These are phyloP conservation scores for Dascyllus trimaculatus DNA, from an alignment of 2,113 vertebrate species.

Conservation along the genomic window DNA sequence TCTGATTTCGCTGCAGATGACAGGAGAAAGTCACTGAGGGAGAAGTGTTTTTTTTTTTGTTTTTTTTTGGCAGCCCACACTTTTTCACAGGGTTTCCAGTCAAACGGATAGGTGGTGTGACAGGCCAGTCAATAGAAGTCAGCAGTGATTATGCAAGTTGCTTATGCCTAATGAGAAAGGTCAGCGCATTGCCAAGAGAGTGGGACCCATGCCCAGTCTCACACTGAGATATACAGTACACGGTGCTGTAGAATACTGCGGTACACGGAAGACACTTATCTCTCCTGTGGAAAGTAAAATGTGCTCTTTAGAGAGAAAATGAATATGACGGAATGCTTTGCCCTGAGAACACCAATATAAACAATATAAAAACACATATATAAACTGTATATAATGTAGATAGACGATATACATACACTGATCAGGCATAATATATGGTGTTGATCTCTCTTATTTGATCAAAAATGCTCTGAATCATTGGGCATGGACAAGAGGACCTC, in stretches of 20 bases:
- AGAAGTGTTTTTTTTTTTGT: constrained; percentile 40
- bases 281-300: constrained; percentile 21
- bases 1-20: constrained; percentile 45
- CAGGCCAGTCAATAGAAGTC: constrained; percentile 82
- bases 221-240: constrained; percentile 66
- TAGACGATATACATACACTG: too few relatives aligned
- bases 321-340: neutral
- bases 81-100: constrained; percentile 65
- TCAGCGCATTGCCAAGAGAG: constrained; percentile 75
- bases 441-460: too few relatives aligned
- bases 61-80: constrained; percentile 53
- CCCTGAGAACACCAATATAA: neutral
- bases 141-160: constrained; percentile 84
- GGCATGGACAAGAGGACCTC: too few relatives aligned
- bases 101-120: constrained; percentile 71
- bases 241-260: constrained; percentile 42
- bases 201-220: constrained; percentile 72
- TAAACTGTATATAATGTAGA: too few relatives aligned
- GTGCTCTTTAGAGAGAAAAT: neutral
- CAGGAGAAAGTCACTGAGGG: constrained; percentile 57
- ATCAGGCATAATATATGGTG: too few relatives aligned
- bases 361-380: too few relatives aligned
- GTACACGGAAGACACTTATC: constrained; percentile 14
- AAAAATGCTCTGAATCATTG: too few relatives aligned
- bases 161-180: constrained; percentile 81